Percentiles rank a stretch among this genome's conserved stretches.
These are phyloP conservation scores for Agapornis roseicollis DNA, from an alignment of 2,113 vertebrate species.

Conservation along the genomic window DNA sequence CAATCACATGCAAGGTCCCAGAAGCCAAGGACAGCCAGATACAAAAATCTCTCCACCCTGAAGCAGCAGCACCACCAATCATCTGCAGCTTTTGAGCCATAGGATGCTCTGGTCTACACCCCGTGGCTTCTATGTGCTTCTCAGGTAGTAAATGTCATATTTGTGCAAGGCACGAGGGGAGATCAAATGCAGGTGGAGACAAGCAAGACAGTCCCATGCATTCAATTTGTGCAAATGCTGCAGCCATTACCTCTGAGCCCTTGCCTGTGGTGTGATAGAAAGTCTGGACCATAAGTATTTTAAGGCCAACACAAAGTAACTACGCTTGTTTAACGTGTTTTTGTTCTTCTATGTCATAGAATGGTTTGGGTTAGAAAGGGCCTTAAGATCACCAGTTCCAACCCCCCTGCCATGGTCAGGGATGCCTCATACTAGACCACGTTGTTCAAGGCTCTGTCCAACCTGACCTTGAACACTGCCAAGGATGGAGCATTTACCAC, in stretches of 20 bases:
- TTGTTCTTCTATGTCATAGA: background rate
- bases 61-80: background rate
- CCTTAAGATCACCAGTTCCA: background rate
- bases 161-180: background rate
- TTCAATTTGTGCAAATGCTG: background rate
- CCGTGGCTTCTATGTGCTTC: background rate
- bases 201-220: background rate
- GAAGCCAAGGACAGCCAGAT: background rate
- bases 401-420: background rate
- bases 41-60: background rate
- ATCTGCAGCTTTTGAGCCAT: background rate
- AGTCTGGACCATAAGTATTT: background rate
- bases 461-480: background rate
- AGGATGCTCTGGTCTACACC: background rate
- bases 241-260: background rate
- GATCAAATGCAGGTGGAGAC: background rate
- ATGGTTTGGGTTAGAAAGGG: background rate
- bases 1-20: background rate
- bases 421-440: background rate
- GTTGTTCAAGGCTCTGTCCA: background rate
- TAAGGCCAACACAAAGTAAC: background rate
- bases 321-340: background rate
- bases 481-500: background rate
- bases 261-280: background rate
- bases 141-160: background rate